phyloP scores from a whole-genome alignment of 1,140 invertebrate species.

The Eueides isabella region DNA sequence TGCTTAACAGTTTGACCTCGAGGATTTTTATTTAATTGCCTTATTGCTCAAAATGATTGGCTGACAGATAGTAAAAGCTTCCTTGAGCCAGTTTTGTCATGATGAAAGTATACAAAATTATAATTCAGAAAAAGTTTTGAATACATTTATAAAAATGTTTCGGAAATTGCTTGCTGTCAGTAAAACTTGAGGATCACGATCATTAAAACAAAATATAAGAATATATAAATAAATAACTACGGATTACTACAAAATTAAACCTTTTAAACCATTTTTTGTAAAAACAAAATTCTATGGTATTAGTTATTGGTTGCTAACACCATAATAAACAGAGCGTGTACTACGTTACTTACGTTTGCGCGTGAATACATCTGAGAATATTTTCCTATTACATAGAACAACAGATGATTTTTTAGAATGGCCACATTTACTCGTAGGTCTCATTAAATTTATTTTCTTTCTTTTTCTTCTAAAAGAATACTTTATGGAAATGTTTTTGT shows the following conservation, averaged over 20 bases:
- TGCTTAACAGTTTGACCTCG: neutral
- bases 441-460: too few species aligned
- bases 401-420: too few species aligned
- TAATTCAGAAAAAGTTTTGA: neutral
- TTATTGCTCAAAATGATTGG: neutral
- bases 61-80: neutral
- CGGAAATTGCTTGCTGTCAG: neutral
- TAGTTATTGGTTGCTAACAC: neutral
- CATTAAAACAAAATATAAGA: neutral
- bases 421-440: too few species aligned
- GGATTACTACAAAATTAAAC: neutral
- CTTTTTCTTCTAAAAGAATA: too few species aligned
- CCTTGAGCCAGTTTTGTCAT: constrained; percentile 1
- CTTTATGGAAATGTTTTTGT: too few species aligned
- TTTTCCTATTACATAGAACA: neutral
- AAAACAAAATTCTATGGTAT: neutral
- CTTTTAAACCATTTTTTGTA: neutral
- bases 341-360: constrained; percentile 1
- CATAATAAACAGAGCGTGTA: neutral
- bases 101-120: neutral
- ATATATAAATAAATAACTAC: neutral
- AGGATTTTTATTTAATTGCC: neutral
- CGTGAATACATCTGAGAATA: constrained; percentile 1
- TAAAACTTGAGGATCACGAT: too few species aligned
- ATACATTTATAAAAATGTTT: neutral